A percentile compares a stretch with the other conserved stretches of the same genome.
These are phyloP conservation scores for Clitarchus hookeri DNA, from an alignment of 2,888 invertebrate species.

Conservation along the genomic window DNA sequence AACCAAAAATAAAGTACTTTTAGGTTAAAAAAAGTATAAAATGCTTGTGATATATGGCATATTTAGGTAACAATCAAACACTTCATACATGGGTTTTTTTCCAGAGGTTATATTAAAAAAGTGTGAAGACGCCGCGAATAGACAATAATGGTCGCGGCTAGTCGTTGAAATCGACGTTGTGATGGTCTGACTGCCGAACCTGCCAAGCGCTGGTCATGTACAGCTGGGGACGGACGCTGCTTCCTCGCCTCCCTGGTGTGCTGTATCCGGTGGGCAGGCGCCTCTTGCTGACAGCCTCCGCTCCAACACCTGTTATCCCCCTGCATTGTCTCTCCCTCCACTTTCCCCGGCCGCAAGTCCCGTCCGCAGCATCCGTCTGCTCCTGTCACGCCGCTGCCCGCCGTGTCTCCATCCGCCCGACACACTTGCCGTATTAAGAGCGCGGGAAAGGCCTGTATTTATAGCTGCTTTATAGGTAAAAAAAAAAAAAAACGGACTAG, in stretches of 20 bases:
- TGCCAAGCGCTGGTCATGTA: not conserved
- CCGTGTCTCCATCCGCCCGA: not conserved
- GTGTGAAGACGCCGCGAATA: no score
- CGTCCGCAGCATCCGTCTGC: not conserved
- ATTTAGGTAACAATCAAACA: no score
- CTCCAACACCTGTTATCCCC: slow-evolving; percentile 1
- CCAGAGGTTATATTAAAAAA: no score
- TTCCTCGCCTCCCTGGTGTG: not conserved
- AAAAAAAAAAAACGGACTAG: no score
- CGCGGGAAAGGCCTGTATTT: no score
- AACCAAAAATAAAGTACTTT: no score
- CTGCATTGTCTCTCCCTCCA: not conserved
- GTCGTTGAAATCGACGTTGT: not conserved
- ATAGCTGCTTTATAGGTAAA: no score
- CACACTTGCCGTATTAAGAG: no score
- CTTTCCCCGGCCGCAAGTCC: not conserved
- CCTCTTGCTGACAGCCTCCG: not conserved
- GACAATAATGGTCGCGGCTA: not conserved
- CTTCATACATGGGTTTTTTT: no score
- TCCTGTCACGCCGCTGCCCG: not conserved
- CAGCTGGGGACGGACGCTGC: not conserved
- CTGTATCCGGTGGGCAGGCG: not conserved
- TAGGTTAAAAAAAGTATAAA: no score
- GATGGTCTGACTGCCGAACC: not conserved
- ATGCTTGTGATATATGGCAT: no score